phyloP scores from a whole-genome alignment of 23 tunicate genomes.

The Halocynthia roretzi region DNA sequence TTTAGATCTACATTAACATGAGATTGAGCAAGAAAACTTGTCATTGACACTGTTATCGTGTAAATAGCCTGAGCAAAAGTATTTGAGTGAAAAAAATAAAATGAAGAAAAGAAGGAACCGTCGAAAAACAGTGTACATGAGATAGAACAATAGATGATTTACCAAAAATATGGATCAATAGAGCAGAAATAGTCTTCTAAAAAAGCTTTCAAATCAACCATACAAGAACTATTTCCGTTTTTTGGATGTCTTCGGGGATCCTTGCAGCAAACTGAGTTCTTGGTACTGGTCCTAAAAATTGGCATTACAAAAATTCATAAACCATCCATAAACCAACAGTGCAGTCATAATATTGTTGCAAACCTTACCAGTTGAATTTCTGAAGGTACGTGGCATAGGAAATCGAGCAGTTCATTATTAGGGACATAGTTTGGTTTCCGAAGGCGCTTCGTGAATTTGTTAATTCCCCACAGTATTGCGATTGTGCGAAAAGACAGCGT shows the following conservation, averaged over 20 bases:
- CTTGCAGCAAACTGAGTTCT: slow-evolving; percentile 2
- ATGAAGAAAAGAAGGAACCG: no score
- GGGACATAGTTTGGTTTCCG: slow-evolving; percentile 86
- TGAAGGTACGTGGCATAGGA: slow-evolving; percentile 78
- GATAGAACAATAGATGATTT: no score
- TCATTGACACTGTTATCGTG: no score
- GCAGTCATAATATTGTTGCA: background rate
- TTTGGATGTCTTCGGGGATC: slow-evolving; percentile 18
- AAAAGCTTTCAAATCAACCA: no score
- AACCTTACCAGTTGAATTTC: slow-evolving; percentile 68
- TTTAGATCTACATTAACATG: no score
- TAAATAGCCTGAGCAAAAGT: no score
- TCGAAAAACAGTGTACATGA: no score
- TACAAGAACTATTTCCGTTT: background rate
- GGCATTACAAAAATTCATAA: background rate
- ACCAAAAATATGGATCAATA: no score
- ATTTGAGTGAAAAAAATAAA: no score
- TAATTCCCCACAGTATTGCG: slow-evolving; percentile 84
- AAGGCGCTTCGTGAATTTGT: slow-evolving; percentile 85
- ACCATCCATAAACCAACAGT: background rate
- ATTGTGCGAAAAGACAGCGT: slow-evolving; percentile 65
- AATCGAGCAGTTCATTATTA: slow-evolving; percentile 93
- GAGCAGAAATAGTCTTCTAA: no score
- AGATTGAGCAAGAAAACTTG: no score
- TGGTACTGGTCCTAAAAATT: slow-evolving; percentile 19